These are phyloP conservation scores for Phaedon cochleariae DNA, from an alignment of 2,888 invertebrate genomes.

Conservation along the genomic window DNA sequence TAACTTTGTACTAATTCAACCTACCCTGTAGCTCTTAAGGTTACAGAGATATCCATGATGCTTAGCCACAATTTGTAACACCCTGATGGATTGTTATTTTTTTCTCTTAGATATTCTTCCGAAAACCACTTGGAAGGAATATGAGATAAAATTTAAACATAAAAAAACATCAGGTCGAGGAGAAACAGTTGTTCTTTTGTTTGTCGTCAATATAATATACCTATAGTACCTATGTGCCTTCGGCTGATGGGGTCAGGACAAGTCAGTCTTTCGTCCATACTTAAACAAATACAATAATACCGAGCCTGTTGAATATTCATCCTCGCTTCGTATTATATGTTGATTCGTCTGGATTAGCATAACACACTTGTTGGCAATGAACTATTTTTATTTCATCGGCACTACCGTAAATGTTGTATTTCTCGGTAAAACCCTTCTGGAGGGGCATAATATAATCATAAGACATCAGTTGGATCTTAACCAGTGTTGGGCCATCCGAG, in stretches of 20 bases:
- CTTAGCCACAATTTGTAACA: no score
- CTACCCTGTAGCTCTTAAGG: no score
- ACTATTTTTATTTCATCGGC: conserved; percentile 37
- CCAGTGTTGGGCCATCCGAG: not conserved
- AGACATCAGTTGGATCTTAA: not conserved
- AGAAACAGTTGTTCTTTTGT: no score
- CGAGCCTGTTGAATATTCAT: conserved; percentile 57
- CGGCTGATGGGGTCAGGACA: conserved; percentile 52
- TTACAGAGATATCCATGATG: no score
- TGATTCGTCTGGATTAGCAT: conserved; percentile 56
- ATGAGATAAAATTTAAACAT: no score
- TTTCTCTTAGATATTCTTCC: no score
- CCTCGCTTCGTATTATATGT: conserved; percentile 56
- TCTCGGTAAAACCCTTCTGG: conserved; percentile 11
- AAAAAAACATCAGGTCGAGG: not conserved
- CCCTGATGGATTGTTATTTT: no score
- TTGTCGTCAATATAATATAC: no score
- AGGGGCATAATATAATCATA: conserved; percentile 7
- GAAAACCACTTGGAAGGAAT: no score
- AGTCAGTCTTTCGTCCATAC: conserved; percentile 50
- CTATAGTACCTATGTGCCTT: not conserved
- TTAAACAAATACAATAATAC: conserved; percentile 47
- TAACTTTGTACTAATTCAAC: no score
- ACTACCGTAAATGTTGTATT: conserved; percentile 26
- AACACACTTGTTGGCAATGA: conserved; percentile 56